phyloP scores from a whole-genome alignment of 2,888 invertebrate genomes.

The Drosophila ustulata region DNA sequence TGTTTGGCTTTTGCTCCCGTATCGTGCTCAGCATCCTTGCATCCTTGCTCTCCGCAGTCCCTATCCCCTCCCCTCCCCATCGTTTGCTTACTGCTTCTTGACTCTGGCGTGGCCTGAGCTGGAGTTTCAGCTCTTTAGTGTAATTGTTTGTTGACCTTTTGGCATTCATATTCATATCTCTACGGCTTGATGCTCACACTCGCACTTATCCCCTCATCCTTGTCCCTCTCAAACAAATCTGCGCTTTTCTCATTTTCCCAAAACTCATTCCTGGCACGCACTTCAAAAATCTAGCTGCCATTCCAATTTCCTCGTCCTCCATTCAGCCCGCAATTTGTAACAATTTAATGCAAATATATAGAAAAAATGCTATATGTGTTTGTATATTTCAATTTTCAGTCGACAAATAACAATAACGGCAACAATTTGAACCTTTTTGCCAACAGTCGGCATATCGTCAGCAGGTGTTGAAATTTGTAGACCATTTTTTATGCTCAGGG shows the following conservation, averaged over 20 bases:
- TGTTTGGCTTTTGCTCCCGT: constrained; percentile 45
- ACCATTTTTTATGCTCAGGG: constrained; percentile 46
- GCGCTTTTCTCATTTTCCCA: constrained; percentile 31
- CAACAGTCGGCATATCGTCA: constrained; percentile 23
- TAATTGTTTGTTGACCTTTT: constrained; percentile 65
- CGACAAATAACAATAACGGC: constrained; percentile 29
- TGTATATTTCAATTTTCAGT: constrained; percentile 35
- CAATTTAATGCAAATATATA: constrained; percentile 51
- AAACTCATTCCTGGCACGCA: constrained; percentile 31
- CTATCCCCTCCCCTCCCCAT: not conserved
- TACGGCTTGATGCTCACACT: constrained; percentile 2
- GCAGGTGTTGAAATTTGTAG: constrained; percentile 58
- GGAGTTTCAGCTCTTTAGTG: constrained; percentile 43
- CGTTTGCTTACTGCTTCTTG: constrained; percentile 23
- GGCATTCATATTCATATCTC: constrained; percentile 62
- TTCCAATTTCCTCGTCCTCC: not conserved
- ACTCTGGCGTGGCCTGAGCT: constrained; percentile 7
- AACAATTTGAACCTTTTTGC: constrained; percentile 41
- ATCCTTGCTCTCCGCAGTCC: not conserved
- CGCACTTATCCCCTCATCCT: not conserved
- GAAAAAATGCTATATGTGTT: constrained; percentile 18
- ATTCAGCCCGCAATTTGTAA: constrained; percentile 42
- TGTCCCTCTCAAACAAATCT: constrained; percentile 26
- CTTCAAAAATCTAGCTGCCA: not conserved
- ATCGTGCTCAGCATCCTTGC: constrained; percentile 14